Evolutionary conservation across 2,113 vertebrate species (phyloP).

Genomic region (Ctenomys sociabilis): DNA sequence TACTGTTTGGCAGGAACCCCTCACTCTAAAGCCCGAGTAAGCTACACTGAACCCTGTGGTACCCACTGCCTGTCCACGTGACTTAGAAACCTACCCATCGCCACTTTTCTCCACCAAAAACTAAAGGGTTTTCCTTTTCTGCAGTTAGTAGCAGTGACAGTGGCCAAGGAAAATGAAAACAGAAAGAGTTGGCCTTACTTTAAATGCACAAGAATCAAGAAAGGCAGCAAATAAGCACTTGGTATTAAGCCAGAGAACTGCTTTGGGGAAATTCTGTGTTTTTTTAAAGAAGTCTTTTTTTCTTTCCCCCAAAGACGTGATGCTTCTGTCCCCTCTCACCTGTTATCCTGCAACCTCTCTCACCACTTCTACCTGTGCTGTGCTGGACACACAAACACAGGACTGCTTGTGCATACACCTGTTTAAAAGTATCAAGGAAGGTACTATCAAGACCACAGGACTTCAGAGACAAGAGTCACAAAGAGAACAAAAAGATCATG

Average conservation of each 20-base stretch:
- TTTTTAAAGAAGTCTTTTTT: not conserved
- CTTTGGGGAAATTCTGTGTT: not conserved
- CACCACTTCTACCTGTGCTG: not conserved
- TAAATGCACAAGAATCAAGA: conserved; percentile 47
- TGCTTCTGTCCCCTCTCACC: not conserved
- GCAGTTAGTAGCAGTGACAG: not conserved
- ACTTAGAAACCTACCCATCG: not conserved
- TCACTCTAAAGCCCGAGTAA: not conserved
- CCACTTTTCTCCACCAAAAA: conserved; percentile 1
- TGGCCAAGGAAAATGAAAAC: not conserved
- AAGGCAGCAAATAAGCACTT: conserved; percentile 16
- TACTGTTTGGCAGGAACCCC: rapidly evolving
- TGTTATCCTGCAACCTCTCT: not conserved
- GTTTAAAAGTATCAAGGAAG: not conserved
- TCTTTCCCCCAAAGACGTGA: not conserved
- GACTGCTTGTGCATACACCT: not conserved
- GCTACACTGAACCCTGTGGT: rapidly evolving
- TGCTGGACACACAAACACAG: not conserved
- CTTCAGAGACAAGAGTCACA: not conserved
- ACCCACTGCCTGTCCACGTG: not conserved
- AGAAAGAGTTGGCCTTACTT: conserved; percentile 29
- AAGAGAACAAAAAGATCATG: not conserved
- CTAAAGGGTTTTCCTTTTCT: not conserved
- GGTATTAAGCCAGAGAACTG: not conserved
- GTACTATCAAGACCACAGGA: not conserved